phyloP scores from a whole-genome alignment of 1,140 invertebrate species.

The Stegodyphus mimosarum region DNA sequence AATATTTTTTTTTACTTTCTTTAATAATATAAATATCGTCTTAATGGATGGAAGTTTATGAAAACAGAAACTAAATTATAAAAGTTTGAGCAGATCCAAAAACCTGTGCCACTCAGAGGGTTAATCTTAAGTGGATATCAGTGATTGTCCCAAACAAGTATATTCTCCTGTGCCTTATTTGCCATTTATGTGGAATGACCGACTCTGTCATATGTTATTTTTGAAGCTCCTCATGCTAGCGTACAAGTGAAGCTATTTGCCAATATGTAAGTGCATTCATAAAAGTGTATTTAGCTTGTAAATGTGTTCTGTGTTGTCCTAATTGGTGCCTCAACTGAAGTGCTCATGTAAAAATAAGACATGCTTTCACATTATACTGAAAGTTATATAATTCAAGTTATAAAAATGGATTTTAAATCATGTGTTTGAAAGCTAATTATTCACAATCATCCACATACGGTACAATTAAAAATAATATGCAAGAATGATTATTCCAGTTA shows the following conservation, averaged over 20 bases:
- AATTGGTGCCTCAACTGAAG: constrained; percentile 52
- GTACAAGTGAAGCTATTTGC: constrained; percentile 34
- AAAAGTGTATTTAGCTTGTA: constrained; percentile 37
- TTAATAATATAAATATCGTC: too few species aligned
- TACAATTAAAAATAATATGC: constrained; percentile 5
- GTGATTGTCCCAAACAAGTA: too few species aligned
- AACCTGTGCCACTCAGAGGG: too few species aligned
- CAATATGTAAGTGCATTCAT: constrained; percentile 56
- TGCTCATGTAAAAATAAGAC: constrained; percentile 53
- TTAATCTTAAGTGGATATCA: too few species aligned
- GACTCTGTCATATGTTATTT: background rate
- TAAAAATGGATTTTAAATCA: constrained; percentile 16
- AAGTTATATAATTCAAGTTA: constrained; percentile 47
- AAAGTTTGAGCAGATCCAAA: too few species aligned
- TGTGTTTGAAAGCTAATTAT: background rate
- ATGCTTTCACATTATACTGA: constrained; percentile 34
- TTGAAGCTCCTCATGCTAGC: constrained; percentile 41
- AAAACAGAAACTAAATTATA: too few species aligned
- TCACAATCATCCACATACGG: constrained; percentile 25
- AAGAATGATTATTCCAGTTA: too few species aligned
- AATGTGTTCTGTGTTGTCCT: constrained; percentile 54
- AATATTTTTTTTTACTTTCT: too few species aligned
- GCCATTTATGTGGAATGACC: constrained; percentile 23
- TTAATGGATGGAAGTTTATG: too few species aligned
- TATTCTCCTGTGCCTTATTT: constrained; percentile 46